These are phyloP conservation scores for Chitala chitala DNA, from an alignment of 2,113 vertebrate species.

Conservation along the genomic window DNA sequence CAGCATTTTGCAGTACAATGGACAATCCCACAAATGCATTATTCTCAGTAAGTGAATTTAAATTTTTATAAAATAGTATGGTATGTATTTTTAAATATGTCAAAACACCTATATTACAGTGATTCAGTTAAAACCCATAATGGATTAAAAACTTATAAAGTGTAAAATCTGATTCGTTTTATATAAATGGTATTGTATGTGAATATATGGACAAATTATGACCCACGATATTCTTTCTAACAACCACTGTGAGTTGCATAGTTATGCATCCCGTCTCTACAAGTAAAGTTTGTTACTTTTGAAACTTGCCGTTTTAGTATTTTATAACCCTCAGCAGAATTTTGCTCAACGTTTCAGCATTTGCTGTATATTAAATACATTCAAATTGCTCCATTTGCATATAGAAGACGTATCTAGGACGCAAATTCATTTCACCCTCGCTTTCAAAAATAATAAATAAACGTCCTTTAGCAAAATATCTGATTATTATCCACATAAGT, in stretches of 20 bases:
- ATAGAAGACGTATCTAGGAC: constrained; percentile 2
- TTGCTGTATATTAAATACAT: neutral
- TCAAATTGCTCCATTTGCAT: constrained; percentile 1
- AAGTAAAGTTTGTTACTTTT: neutral
- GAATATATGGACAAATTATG: no score
- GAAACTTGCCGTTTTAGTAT: neutral
- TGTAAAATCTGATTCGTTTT: no score
- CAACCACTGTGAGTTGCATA: neutral
- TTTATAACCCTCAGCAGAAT: neutral
- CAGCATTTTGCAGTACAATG: no score
- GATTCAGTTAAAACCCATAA: no score
- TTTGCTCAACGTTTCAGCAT: neutral
- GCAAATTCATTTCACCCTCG: constrained; percentile 7
- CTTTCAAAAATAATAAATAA: neutral
- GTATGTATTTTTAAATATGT: no score
- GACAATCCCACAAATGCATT: no score
- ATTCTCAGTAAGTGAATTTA: no score
- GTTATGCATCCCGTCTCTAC: neutral
- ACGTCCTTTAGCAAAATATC: neutral
- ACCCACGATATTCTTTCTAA: no score
- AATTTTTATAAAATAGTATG: no score
- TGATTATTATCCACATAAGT: neutral
- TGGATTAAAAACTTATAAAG: no score
- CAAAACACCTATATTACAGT: no score
- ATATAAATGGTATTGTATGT: no score